Evolutionary conservation across 2,888 invertebrate genomes (phyloP).

Genomic region (Ditula angustiorana): DNA sequence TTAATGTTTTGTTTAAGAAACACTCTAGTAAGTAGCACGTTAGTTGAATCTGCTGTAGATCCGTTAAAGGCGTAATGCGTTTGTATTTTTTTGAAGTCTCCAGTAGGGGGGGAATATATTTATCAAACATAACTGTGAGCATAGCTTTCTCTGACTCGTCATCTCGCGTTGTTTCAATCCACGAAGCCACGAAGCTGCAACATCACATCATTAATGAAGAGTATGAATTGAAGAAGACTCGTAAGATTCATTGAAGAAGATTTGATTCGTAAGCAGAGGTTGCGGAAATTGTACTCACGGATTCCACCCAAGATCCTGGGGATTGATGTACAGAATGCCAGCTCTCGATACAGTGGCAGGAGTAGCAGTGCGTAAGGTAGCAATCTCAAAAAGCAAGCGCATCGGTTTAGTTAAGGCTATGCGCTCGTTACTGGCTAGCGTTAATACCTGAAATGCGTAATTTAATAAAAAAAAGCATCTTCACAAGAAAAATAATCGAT

Average conservation of each 20-base stretch:
- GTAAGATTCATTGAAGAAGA: too few relatives aligned
- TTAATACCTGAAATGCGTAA: constrained; percentile 87
- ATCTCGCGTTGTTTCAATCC: constrained; percentile 92
- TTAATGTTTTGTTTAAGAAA: constrained; percentile 91
- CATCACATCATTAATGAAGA: neutral
- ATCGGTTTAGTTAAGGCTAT: constrained; percentile 95
- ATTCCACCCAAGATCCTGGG: constrained; percentile 97
- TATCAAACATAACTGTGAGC: constrained; percentile 95
- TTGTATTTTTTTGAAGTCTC: constrained; percentile 93
- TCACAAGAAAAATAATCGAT: neutral
- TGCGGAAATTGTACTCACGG: constrained; percentile 86
- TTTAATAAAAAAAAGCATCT: neutral
- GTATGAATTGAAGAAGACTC: neutral
- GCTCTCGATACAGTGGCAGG: constrained; percentile 98
- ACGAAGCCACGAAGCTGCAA: constrained; percentile 92
- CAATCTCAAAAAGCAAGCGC: constrained; percentile 97
- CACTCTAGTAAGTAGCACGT: constrained; percentile 95
- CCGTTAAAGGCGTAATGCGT: constrained; percentile 95
- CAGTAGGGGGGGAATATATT: constrained; percentile 94
- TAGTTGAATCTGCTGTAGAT: constrained; percentile 95
- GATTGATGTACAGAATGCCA: constrained; percentile 97
- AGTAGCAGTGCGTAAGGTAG: constrained; percentile 95
- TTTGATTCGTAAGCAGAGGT: too few relatives aligned
- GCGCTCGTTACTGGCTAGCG: constrained; percentile 97
- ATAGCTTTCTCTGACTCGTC: constrained; percentile 91